Evolutionary conservation across 2,888 invertebrate species (phyloP).

Genomic region (Disparrhopalites patrizii): DNA sequence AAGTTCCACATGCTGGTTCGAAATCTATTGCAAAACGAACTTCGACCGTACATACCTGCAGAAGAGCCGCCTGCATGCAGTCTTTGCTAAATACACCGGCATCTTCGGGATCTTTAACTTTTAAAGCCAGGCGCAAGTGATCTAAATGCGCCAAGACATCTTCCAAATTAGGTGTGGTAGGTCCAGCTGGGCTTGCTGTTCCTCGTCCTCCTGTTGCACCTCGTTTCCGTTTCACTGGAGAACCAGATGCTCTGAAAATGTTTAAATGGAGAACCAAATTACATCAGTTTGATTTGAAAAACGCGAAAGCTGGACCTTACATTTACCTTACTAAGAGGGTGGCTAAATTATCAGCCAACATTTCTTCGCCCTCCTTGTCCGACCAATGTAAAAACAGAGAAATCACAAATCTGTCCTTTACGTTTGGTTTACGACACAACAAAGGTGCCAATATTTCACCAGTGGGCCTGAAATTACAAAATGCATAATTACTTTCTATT

Average conservation of each 20-base stretch:
- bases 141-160: conserved; percentile 84
- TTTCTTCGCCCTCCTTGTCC: conserved; percentile 76
- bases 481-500: neutral
- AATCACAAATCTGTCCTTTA: conserved; percentile 79
- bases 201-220: conserved; percentile 58
- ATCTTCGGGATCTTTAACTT: conserved; percentile 47
- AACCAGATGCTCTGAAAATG: conserved; percentile 72
- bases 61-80: conserved; percentile 84
- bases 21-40: no score
- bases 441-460: conserved; percentile 79
- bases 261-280: conserved; percentile 43
- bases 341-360: conserved; percentile 54
- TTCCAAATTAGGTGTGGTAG: conserved; percentile 44
- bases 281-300: conserved; percentile 49
- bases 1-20: neutral
- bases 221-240: conserved; percentile 87
- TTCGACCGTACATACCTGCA: conserved; percentile 66
- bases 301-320: no score
- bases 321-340: conserved; percentile 50
- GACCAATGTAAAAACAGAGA: conserved; percentile 92
- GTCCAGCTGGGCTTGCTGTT: conserved; percentile 45
- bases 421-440: conserved; percentile 69
- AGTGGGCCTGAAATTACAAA: conserved; percentile 61
- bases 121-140: conserved; percentile 73
- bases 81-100: conserved; percentile 76